Conservation (phyloP, 2,113 vertebrate species). For the Mionectes macconnelli region DNA sequence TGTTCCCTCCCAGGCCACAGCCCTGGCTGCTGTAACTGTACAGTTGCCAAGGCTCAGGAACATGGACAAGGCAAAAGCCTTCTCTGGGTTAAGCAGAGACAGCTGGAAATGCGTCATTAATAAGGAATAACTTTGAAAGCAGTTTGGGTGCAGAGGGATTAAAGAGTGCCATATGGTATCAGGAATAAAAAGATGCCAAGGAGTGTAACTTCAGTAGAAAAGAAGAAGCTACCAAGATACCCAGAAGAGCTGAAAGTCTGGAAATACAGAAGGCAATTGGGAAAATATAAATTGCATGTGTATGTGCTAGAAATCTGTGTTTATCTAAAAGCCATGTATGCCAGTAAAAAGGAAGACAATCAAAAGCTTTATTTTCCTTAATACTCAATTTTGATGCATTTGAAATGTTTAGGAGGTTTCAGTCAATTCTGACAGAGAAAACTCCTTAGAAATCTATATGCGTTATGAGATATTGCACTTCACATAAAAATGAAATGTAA, state of each 20-base stretch:
- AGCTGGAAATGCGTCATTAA: conserved; percentile 32
- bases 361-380: background rate
- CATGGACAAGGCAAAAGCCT: background rate
- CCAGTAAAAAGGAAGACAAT: background rate
- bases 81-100: background rate
- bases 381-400: background rate
- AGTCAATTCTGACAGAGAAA: background rate
- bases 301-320: background rate
- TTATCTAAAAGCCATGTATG: background rate
- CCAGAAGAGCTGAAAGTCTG: conserved; percentile 8
- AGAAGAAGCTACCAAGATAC: background rate
- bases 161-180: conserved; percentile 30
- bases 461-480: background rate
- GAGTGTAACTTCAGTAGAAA: background rate
- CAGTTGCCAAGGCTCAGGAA: background rate
- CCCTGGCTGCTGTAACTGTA: background rate
- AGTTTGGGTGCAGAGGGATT: conserved; percentile 18
- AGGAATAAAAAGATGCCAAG: conserved; percentile 8
- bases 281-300: background rate
- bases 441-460: background rate
- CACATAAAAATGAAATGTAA: background rate
- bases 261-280: background rate
- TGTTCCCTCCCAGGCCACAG: background rate
- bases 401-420: conserved; percentile 13
- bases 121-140: conserved; percentile 25